These are phyloP conservation scores for Datnioides undecimradiatus DNA, from an alignment of 2,113 vertebrate genomes.

Conservation along the genomic window DNA sequence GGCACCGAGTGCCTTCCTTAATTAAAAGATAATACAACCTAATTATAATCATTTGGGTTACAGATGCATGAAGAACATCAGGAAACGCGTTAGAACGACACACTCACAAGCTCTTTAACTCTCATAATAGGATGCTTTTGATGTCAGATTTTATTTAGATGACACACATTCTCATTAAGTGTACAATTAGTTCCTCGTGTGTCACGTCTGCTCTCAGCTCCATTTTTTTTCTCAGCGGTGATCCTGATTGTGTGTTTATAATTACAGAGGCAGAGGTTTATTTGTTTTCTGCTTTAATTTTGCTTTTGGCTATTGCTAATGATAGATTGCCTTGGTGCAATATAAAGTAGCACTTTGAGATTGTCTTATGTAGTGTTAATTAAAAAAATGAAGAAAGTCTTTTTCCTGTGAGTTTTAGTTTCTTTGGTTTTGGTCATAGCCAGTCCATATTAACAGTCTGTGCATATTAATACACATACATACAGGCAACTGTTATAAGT, in stretches of 20 bases:
- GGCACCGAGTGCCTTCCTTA: slow-evolving; percentile 44
- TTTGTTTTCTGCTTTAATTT: neutral
- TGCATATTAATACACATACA: too few species aligned
- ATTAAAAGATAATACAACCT: slow-evolving; percentile 75
- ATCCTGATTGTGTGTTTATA: slow-evolving; percentile 29
- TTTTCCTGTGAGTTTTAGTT: neutral
- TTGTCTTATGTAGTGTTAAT: neutral
- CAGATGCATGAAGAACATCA: slow-evolving; percentile 42
- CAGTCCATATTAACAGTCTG: too few species aligned
- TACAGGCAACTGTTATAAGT: too few species aligned
- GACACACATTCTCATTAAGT: slow-evolving; percentile 52
- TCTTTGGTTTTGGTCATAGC: neutral
- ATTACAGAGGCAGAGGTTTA: slow-evolving; percentile 12
- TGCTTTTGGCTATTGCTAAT: neutral
- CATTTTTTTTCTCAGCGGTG: neutral
- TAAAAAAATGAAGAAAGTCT: neutral
- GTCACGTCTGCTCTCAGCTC: slow-evolving; percentile 1
- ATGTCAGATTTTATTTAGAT: slow-evolving; percentile 57
- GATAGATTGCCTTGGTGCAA: too few species aligned
- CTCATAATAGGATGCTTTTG: slow-evolving; percentile 47
- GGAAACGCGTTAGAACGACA: slow-evolving; percentile 21
- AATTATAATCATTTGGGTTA: slow-evolving; percentile 72
- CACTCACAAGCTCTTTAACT: slow-evolving; percentile 7
- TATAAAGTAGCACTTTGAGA: neutral
- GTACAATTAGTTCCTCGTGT: slow-evolving; percentile 50